Evolutionary conservation across 2,797 vertebrate species (phyloP).

Genomic region (Hirundo rustica): DNA sequence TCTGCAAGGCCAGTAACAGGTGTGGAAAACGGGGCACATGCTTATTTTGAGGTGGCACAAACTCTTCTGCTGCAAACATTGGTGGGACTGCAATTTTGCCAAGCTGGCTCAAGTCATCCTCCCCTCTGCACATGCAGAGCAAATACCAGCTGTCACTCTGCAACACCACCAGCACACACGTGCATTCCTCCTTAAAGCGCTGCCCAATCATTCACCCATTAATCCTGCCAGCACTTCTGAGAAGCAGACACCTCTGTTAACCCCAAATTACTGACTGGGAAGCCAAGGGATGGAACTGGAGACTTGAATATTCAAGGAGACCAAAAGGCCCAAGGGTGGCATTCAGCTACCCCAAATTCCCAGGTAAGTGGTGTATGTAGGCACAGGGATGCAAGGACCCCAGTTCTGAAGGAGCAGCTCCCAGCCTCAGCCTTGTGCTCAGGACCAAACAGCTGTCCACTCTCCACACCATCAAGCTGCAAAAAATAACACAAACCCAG

Average conservation of each 20-base stretch:
- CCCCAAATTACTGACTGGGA: background rate
- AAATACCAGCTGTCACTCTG: background rate
- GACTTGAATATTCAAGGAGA: background rate
- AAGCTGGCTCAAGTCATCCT: background rate
- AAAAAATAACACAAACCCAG: background rate
- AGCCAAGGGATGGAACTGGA: background rate
- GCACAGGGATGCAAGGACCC: background rate
- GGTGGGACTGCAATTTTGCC: background rate
- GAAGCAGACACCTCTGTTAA: background rate
- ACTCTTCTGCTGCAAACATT: background rate
- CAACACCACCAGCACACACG: background rate
- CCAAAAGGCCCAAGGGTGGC: fast-evolving
- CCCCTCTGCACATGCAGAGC: background rate
- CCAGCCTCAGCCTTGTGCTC: background rate
- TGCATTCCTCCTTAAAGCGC: background rate
- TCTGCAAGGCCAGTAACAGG: background rate
- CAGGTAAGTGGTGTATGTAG: background rate
- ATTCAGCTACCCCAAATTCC: background rate
- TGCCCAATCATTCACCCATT: background rate
- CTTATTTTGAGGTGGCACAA: background rate
- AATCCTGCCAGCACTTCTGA: background rate
- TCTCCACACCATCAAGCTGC: fast-evolving
- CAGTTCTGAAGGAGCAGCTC: background rate
- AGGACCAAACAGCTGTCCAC: background rate
- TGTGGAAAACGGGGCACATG: fast-evolving